Evolutionary conservation across 2,113 vertebrate genomes (phyloP), one percentile per base, ranked within the genome.

Genomic region (Sapajus apella): DNA sequence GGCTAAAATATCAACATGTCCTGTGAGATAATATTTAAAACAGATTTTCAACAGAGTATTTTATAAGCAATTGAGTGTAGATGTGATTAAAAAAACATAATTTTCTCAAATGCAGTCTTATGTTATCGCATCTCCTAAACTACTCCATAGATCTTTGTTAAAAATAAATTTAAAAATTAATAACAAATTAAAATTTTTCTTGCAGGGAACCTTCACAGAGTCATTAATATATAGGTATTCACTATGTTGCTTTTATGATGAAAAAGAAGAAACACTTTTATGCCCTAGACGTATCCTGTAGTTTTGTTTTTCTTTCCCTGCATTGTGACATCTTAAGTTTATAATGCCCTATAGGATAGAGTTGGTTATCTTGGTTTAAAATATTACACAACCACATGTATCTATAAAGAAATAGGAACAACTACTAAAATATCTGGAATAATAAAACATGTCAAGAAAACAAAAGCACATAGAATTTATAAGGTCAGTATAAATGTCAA

Each of bases 11-110:
- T 95, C 76, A 94, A 92, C 87, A 81, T 79, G 56, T 79, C 77
- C 66, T 66, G 5, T 90, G 55, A 96, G 37, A 82, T 77, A 82
- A 83, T 90, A 93, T 87, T 94, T 94, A 77, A 90, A 96, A 97
- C 35, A 95, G 58, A 87, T 90, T 95, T 96, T 96, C 7, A 45
- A 27, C 9, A 89, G 45, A 90, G 47, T 27, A 87, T n/a, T 81
- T 94, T 47, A 56, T 70, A 32, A 92, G 40, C 88, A 85, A 76
- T 43, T 87, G 50, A 27, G 27, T 47, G 1, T 50, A 95, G 32
- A 82, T 56, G 84, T 72, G 25, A 92, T 52, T 82, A 88, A 12
- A 93, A 55, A 55, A 85, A 3, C 14, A 56, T 45, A 43, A 55
- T 92, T 75, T 87, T 92, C 37, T 72, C 2, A 84, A 50, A 66